A percentile compares a stretch with the other conserved stretches of the same genome.
Evolutionary conservation across 1,140 invertebrate species (phyloP).

Genomic region (Leptinotarsa lineolata): DNA sequence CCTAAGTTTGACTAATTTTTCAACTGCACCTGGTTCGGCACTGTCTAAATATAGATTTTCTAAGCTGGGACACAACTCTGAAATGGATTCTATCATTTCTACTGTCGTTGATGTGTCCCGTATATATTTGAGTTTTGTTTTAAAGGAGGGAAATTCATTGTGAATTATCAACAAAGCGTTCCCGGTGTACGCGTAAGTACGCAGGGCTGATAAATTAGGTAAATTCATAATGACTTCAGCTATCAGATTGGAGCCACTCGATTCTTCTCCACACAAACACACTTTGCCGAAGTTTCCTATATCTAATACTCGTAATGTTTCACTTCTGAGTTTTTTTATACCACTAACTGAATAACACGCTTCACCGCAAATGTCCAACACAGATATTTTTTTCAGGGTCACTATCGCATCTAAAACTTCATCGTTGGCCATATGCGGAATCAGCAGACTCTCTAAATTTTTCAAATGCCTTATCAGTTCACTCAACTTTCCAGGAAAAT

Average conservation of each 20-base stretch:
- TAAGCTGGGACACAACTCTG: slow-evolving; percentile 62
- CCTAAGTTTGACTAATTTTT: slow-evolving; percentile 59
- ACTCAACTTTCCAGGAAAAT: slow-evolving; percentile 65
- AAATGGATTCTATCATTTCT: slow-evolving; percentile 61
- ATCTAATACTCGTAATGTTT: slow-evolving; percentile 64
- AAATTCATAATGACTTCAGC: slow-evolving; percentile 64
- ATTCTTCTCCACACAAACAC: slow-evolving; percentile 65
- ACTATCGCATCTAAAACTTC: slow-evolving; percentile 65
- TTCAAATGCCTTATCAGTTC: slow-evolving; percentile 62
- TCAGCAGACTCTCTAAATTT: slow-evolving; percentile 63
- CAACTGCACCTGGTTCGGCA: slow-evolving; percentile 61
- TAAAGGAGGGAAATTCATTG: slow-evolving; percentile 60
- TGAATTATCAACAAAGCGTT: slow-evolving; percentile 60
- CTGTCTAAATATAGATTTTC: slow-evolving; percentile 67
- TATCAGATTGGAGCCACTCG: slow-evolving; percentile 49
- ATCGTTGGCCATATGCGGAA: slow-evolving; percentile 71
- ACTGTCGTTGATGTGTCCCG: slow-evolving; percentile 65
- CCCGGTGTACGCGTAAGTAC: slow-evolving; percentile 68
- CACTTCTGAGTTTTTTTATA: slow-evolving; percentile 51
- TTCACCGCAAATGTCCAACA: slow-evolving; percentile 68
- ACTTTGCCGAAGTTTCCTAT: slow-evolving; percentile 69
- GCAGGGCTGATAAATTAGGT: slow-evolving; percentile 65
- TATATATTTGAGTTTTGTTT: slow-evolving; percentile 64
- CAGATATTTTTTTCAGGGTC: slow-evolving; percentile 61
- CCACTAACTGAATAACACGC: slow-evolving; percentile 42